Base-by-base conservation (phyloP, 2,113 vertebrate genomes). In the Tricholaema leucomelas region DNA sequence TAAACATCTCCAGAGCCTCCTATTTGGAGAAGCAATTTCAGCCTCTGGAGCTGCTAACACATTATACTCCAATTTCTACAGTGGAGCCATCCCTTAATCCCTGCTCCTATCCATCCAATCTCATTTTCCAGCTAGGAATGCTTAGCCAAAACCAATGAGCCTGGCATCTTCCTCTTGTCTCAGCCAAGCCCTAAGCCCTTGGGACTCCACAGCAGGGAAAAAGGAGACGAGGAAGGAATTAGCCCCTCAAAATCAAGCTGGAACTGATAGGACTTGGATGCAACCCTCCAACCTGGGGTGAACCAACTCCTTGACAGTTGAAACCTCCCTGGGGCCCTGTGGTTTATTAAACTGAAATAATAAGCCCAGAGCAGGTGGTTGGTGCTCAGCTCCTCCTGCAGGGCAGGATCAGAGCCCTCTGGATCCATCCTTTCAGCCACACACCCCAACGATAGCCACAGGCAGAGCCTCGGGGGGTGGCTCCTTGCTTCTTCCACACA, bases 41-140 rank as follows among this genome's bases (percentile, higher is more conserved):
- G 50, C 63, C 91, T 25, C 52, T 3, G 23, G 86, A 95, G 79
- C 40, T 2, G 28, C 83, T 88, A 88, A 88, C 71, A 12, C 10
- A 46, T 93, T 88, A 72, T 65, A 76, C 93, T 93, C 88, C 93
- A 35, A 31, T 91, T 82, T 91, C 85, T 60, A 40, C 78, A 94
- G 46, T 59, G 67, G 86, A 93, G 91, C 67, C 63, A 16, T 73
- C 18, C 60, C 76, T 82, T 94, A 91, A 93, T 96, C 94, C 87
- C n/a, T 52, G 8, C 28, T 25, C 71, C 44, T 54, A 77, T 72
- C 82, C 55, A 61, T 82, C 84, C 92, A 84, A 77, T 88, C 92
- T 96, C 91, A 63, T 94, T 93, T 96, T 94, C 93, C 92, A 90
- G 58, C 30, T 19, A 59, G 82, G 63, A 92, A 70, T 42, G 65